Evolutionary conservation across 2,888 invertebrate genomes (phyloP).

Genomic region (Tipula confusa): DNA sequence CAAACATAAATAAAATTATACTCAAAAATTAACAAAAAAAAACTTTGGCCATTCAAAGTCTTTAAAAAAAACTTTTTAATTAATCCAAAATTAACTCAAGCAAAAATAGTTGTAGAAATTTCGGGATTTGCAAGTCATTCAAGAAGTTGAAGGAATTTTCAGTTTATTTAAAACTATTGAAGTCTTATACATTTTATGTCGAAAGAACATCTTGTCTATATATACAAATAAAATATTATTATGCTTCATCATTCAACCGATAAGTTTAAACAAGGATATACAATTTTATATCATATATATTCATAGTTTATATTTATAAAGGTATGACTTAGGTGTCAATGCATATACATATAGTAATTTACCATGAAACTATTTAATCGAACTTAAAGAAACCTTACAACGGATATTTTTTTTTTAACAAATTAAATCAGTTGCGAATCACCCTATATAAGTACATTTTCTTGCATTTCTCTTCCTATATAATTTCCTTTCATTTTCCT

Average conservation of each 20-base stretch:
- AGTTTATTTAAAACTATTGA: not conserved
- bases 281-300: not conserved
- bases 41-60: slow-evolving; percentile 20
- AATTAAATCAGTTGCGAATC: not conserved
- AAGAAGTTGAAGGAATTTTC: not conserved
- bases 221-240: not conserved
- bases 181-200: not conserved
- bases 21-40: not conserved
- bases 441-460: not conserved
- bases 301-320: not conserved
- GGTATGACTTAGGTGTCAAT: not conserved
- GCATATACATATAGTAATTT: not conserved
- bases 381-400: not conserved
- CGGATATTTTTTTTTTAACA: not conserved
- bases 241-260: not conserved
- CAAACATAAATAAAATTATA: not conserved
- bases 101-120: not conserved
- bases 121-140: not conserved
- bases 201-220: not conserved
- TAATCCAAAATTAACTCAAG: slow-evolving; percentile 6
- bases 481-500: not conserved
- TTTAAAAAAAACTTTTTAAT: slow-evolving; percentile 5
- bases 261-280: not conserved
- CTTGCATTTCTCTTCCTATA: not conserved
- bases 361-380: not conserved